Percentiles rank a stretch among this genome's conserved stretches.
Evolutionary conservation across 1,140 invertebrate species (phyloP).

Genomic region (Triops longicaudatus): DNA sequence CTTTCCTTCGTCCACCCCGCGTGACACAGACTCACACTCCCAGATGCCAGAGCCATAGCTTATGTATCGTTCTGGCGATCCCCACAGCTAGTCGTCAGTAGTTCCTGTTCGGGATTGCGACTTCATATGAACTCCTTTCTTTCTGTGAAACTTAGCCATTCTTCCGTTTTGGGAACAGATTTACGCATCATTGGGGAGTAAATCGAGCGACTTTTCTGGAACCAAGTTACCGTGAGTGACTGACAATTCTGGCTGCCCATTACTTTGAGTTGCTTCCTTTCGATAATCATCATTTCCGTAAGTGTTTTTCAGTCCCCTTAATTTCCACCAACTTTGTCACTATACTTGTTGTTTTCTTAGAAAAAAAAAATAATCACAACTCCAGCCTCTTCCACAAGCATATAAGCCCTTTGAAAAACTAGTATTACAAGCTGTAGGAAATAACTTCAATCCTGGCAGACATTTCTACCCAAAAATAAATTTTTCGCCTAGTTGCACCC

Average conservation of each 20-base stretch:
- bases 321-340: background rate
- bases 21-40: background rate
- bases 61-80: background rate
- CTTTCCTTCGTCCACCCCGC: background rate
- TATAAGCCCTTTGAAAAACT: too few species aligned
- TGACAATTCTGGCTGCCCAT: background rate
- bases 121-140: background rate
- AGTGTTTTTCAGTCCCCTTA: background rate
- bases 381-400: too few species aligned
- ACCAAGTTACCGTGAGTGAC: background rate
- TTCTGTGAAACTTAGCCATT: background rate
- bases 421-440: too few species aligned
- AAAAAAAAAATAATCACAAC: background rate
- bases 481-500: too few species aligned
- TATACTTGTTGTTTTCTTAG: background rate
- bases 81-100: background rate
- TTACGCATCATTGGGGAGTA: background rate
- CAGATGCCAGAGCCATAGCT: background rate
- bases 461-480: too few species aligned
- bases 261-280: background rate
- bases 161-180: background rate
- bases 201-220: background rate
- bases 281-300: background rate
- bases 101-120: constrained; percentile 1
- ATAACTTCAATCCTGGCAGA: too few species aligned